phyloP scores from a whole-genome alignment of 2,888 invertebrate species.

The Pollenia griseotomentosa region DNA sequence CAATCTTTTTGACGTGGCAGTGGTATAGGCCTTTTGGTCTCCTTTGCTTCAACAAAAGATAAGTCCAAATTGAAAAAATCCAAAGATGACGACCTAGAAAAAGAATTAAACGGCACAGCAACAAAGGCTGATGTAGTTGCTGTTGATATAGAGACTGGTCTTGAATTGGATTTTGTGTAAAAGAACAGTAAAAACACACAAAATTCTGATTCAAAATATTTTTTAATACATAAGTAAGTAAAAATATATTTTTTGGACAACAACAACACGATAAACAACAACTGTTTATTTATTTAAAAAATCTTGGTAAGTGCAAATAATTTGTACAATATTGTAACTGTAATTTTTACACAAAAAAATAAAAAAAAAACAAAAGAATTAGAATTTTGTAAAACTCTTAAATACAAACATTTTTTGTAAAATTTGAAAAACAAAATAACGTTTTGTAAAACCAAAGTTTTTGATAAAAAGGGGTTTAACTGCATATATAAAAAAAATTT shows the following conservation, averaged over 20 bases:
- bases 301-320: slow-evolving; percentile 69
- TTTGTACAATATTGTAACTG: slow-evolving; percentile 64
- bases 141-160: slow-evolving; percentile 83
- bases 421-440: neutral
- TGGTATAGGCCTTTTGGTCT: slow-evolving; percentile 79
- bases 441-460: slow-evolving; percentile 3
- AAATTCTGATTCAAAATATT: slow-evolving; percentile 47
- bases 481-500: slow-evolving; percentile 4
- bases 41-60: slow-evolving; percentile 81
- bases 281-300: slow-evolving; percentile 32
- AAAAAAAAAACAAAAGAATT: slow-evolving; percentile 26
- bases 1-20: slow-evolving; percentile 82
- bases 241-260: slow-evolving; percentile 41
- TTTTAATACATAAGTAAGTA: slow-evolving; percentile 9
- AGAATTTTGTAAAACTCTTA: slow-evolving; percentile 27
- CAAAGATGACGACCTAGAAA: slow-evolving; percentile 75
- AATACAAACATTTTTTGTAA: slow-evolving; percentile 6
- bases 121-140: slow-evolving; percentile 80
- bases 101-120: slow-evolving; percentile 46
- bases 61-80: slow-evolving; percentile 81
- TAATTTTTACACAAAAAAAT: slow-evolving; percentile 47
- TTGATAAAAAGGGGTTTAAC: neutral
- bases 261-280: slow-evolving; percentile 41
- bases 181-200: slow-evolving; percentile 39
- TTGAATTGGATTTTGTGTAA: slow-evolving; percentile 83